A percentile compares a stretch with the other conserved stretches of the same genome.
These are phyloP conservation scores for Mungos mungo DNA, from an alignment of 2,113 vertebrate species.

Conservation along the genomic window DNA sequence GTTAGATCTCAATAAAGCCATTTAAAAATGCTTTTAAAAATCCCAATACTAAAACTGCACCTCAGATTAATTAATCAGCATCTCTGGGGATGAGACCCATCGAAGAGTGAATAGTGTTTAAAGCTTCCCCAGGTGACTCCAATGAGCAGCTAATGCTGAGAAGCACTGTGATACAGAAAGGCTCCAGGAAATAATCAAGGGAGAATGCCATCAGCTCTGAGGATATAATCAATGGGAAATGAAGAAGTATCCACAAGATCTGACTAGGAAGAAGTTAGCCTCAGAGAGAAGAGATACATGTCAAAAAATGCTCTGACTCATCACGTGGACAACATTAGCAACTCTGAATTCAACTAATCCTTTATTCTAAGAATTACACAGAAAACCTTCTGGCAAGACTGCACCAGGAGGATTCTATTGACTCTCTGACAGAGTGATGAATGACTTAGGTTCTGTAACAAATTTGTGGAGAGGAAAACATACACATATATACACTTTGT, in stretches of 20 bases:
- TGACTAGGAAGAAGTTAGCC: background rate
- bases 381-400: conserved; percentile 44
- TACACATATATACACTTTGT: background rate
- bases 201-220: background rate
- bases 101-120: background rate
- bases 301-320: background rate
- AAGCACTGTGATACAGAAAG: background rate
- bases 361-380: conserved; percentile 16
- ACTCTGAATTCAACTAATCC: background rate
- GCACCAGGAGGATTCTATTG: background rate
- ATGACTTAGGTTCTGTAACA: conserved; percentile 46
- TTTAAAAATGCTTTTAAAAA: background rate
- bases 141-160: background rate
- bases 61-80: background rate
- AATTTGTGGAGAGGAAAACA: conserved; percentile 30
- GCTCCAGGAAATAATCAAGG: background rate
- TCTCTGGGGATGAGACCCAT: background rate
- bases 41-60: background rate
- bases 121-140: background rate
- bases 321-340: background rate
- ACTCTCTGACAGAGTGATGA: conserved; percentile 34
- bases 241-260: background rate
- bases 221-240: background rate
- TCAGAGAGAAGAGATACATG: background rate
- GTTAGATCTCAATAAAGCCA: background rate